These are phyloP conservation scores for Phenacoccus solenopsis DNA, from an alignment of 1,140 invertebrate genomes.

Conservation along the genomic window DNA sequence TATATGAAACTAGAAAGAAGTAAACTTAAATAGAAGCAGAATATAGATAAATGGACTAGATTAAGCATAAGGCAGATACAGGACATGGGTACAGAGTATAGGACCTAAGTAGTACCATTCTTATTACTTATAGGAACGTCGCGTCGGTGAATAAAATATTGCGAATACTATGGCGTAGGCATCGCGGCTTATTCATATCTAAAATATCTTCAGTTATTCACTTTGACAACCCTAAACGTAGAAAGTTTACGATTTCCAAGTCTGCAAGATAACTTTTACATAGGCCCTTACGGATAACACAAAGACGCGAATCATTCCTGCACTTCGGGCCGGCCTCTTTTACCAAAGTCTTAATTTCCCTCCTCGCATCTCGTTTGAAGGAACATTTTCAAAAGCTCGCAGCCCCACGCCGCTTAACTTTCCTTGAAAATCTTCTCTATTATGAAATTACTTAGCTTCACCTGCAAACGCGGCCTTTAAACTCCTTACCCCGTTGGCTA, in stretches of 20 bases:
- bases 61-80: too few species aligned
- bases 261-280: conserved; percentile 9
- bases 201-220: conserved; percentile 14
- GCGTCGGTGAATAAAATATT: not conserved
- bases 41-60: too few species aligned
- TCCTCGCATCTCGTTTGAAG: not conserved
- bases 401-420: not conserved
- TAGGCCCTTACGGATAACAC: not conserved
- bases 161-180: too few species aligned
- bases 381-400: not conserved
- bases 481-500: conserved; percentile 8
- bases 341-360: not conserved
- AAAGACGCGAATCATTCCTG: conserved; percentile 1
- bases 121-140: too few species aligned
- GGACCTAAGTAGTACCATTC: too few species aligned
- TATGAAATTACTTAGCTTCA: conserved; percentile 17
- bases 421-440: conserved; percentile 14
- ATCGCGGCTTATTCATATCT: conserved; percentile 4
- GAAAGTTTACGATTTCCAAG: conserved; percentile 10
- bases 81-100: too few species aligned
- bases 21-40: too few species aligned
- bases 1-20: too few species aligned
- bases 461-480: conserved; percentile 13
- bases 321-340: not conserved
- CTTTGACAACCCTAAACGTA: conserved; percentile 13